These are phyloP conservation scores for Tokudaia muenninki DNA, from an alignment of 2,797 vertebrate genomes.

Conservation along the genomic window DNA sequence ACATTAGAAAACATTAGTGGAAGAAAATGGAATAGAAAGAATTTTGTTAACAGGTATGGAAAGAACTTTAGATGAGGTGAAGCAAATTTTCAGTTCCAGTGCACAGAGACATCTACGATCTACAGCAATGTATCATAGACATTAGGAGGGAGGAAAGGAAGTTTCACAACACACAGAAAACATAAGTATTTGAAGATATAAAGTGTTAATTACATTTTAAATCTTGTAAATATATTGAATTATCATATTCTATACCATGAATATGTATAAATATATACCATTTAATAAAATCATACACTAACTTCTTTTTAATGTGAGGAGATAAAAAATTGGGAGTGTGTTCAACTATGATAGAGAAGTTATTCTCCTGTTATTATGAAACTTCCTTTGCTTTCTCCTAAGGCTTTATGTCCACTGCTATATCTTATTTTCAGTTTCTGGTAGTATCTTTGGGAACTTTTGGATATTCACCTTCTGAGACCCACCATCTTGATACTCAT, in stretches of 20 bases:
- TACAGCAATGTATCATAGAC: background rate
- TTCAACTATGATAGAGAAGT: background rate
- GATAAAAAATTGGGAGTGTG: background rate
- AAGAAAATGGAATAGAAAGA: too few relatives aligned
- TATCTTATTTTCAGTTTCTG: background rate
- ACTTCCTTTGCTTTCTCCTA: background rate
- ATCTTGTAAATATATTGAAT: background rate
- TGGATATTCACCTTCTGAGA: background rate
- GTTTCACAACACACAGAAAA: background rate
- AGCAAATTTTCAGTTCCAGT: background rate
- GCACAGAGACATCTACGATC: background rate
- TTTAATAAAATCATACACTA: background rate
- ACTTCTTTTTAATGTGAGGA: background rate
- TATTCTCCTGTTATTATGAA: background rate
- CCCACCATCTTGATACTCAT: background rate
- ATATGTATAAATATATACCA: background rate
- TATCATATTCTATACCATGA: background rate
- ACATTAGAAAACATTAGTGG: background rate
- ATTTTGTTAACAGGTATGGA: background rate
- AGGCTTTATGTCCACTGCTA: background rate
- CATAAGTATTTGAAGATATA: background rate
- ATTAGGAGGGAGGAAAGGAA: background rate
- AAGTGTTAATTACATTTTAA: background rate
- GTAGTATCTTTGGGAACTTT: background rate
- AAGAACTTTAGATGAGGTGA: background rate